phyloP scores from a whole-genome alignment of 2,797 vertebrate species.

The Echiichthys vipera region DNA sequence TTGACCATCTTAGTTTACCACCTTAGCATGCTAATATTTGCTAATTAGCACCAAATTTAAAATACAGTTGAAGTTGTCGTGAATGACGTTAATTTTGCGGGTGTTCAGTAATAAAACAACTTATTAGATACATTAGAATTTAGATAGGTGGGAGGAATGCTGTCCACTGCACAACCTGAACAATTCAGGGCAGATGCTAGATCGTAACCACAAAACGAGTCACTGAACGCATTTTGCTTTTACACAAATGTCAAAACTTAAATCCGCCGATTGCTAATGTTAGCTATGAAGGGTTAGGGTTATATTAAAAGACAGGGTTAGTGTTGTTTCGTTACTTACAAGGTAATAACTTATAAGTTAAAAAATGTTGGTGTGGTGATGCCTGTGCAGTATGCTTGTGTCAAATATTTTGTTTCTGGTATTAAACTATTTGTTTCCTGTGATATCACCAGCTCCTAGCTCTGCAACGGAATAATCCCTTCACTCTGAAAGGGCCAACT shows the following conservation, averaged over 20 bases:
- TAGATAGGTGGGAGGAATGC: not conserved
- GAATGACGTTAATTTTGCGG: not conserved
- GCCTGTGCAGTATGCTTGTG: too few relatives aligned
- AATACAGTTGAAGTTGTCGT: too few relatives aligned
- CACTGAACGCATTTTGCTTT: too few relatives aligned
- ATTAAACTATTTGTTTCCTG: not conserved
- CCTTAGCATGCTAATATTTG: not conserved
- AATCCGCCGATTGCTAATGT: too few relatives aligned
- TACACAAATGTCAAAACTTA: too few relatives aligned
- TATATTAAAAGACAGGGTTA: too few relatives aligned
- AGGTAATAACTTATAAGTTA: too few relatives aligned
- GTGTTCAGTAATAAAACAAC: not conserved
- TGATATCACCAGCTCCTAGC: slow-evolving; percentile 50
- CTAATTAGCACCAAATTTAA: not conserved
- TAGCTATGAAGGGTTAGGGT: too few relatives aligned
- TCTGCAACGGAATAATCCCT: slow-evolving; percentile 5
- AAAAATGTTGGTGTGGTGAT: too few relatives aligned
- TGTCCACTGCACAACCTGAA: not conserved
- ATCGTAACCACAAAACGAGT: too few relatives aligned
- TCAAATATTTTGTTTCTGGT: not conserved
- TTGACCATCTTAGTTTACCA: not conserved
- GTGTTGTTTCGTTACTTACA: too few relatives aligned
- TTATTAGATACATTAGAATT: not conserved
- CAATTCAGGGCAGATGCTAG: too few relatives aligned
- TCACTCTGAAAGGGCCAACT: slow-evolving; percentile 30